phyloP scores from a whole-genome alignment of 1,140 invertebrate species.

The Marisa cornuarietis region DNA sequence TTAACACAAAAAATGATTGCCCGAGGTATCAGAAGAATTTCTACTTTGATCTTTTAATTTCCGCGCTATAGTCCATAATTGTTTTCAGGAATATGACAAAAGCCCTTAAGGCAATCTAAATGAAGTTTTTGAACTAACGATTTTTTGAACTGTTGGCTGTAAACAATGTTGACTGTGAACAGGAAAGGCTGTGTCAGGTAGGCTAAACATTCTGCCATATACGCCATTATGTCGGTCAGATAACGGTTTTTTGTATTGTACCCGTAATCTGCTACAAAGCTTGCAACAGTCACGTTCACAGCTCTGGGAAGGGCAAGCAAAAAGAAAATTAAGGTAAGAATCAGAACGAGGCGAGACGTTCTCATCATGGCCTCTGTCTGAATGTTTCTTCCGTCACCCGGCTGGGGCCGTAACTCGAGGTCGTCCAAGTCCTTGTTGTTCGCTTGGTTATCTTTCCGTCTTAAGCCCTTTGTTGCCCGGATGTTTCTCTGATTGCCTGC shows the following conservation, averaged over 20 bases:
- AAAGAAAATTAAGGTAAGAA: neutral
- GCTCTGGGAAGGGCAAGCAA: neutral
- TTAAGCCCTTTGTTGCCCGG: neutral
- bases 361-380: neutral
- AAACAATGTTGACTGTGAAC: neutral
- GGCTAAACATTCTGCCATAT: neutral
- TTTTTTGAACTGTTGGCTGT: neutral
- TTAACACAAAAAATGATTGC: too few species aligned
- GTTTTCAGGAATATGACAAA: too few species aligned
- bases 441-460: too few species aligned
- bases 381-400: neutral
- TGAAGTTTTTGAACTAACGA: too few species aligned
- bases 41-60: too few species aligned
- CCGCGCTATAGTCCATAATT: too few species aligned
- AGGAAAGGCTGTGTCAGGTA: neutral
- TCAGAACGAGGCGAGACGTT: slow-evolving; percentile 1
- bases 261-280: neutral
- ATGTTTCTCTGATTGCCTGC: neutral
- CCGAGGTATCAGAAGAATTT: too few species aligned
- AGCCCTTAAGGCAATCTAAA: too few species aligned
- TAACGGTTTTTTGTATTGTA: neutral
- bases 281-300: neutral
- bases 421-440: too few species aligned
- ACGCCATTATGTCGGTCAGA: neutral
- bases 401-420: neutral